Base-by-base conservation (phyloP, 2,888 invertebrate genomes). In the Nomada ferruginata region DNA sequence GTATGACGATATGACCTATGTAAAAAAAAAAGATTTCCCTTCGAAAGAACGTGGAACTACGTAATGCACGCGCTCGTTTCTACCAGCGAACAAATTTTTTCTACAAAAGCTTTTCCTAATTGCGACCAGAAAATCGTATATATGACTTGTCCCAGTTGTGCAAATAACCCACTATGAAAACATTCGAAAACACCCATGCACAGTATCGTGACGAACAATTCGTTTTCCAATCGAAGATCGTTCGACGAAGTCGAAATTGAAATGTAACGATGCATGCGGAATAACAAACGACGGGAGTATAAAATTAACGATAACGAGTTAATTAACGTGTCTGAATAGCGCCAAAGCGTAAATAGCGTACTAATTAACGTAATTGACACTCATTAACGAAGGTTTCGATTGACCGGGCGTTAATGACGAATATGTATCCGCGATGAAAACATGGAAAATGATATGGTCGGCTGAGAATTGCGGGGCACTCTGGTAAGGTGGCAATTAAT, bases 281-380 rank as follows among this genome's bases (percentile, higher is more conserved):
- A 44, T 18, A 29, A 47, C 47, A 72, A 57, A 52, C 50, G 50
- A 47, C n/a, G 0, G 0, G 20, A 26, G 20, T 10, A 13, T 29
- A 59, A 73, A 66, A 23, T 60, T 52, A 15, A 29, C 73, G 64
- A 64, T 73, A 73, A 65, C 55, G 60, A 77, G 60, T 77, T 65
- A 77, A 77, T 73, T 73, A 77, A n/a, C 60, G 61, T 66, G 53
- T 53, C 23, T 23, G 73, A 61, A 77, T 61, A 47, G 23, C 53
- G 26, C 1, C 0, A 36, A 9, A 36, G 36, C 36, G 36, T 7
- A 36, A 36, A 36, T 7, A 36, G n/a, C 47, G 47, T 55, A 53
- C 63, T 74, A 78, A 78, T 74, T 68, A 66, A 61, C 55, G 55
- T 66, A 68, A 78, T 74, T 74, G 77, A 61, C 50, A 36, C 53